These are phyloP conservation scores for Chamaetylas fuelleborni DNA, from an alignment of 2,113 vertebrate genomes.

Conservation along the genomic window DNA sequence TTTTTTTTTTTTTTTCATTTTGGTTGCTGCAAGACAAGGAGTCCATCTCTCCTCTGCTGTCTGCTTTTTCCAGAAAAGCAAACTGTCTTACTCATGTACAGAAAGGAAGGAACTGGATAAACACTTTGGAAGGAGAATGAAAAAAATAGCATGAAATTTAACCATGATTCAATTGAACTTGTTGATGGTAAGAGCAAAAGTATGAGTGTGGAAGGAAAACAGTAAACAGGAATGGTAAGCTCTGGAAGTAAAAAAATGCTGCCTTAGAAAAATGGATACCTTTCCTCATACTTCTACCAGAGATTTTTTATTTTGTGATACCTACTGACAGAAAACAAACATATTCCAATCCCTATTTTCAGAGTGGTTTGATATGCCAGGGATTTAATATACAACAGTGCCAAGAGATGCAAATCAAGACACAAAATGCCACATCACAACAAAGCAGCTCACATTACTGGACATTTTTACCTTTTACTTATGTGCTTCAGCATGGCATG, in stretches of 20 bases:
- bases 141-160: not conserved
- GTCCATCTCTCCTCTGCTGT: not conserved
- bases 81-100: not conserved
- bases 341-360: not conserved
- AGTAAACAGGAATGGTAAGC: not conserved
- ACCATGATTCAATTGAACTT: not conserved
- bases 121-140: not conserved
- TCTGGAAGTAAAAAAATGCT: not conserved
- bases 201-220: not conserved
- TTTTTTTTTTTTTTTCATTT: not conserved
- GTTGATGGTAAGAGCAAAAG: not conserved
- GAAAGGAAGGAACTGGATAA: not conserved
- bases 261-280: not conserved
- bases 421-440: not conserved
- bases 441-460: not conserved
- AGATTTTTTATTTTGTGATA: not conserved
- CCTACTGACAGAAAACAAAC: not conserved
- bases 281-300: not conserved
- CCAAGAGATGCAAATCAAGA: not conserved
- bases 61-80: not conserved
- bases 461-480: not conserved
- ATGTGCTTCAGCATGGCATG: not conserved
- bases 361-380: not conserved
- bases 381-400: not conserved
- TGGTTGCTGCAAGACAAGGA: not conserved